Evolutionary conservation across 2,888 invertebrate species (phyloP).

Genomic region (Tridacna crocea): DNA sequence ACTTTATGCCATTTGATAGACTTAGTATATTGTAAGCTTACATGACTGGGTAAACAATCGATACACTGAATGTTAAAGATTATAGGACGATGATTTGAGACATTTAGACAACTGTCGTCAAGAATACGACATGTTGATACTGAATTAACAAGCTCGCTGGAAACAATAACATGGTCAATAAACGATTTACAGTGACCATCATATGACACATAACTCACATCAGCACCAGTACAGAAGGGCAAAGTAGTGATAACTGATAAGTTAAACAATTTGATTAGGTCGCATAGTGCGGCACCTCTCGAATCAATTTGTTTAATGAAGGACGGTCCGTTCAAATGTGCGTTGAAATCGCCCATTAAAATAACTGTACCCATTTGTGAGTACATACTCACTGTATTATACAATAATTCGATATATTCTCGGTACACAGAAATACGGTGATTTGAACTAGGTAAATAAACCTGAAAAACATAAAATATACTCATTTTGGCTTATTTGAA

Average conservation of each 20-base stretch:
- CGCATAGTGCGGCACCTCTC: not conserved
- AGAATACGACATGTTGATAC: not conserved
- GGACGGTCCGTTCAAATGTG: not conserved
- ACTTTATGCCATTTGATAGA: not conserved
- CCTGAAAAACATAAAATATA: too few species aligned
- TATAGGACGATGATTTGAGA: conserved; percentile 18
- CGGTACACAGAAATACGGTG: too few species aligned
- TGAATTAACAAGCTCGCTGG: not conserved
- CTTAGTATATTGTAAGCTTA: not conserved
- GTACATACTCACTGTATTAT: too few species aligned
- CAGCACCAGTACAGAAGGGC: conserved; percentile 14
- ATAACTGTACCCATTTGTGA: not conserved
- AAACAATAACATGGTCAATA: conserved; percentile 10
- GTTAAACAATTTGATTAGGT: not conserved
- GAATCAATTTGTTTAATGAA: conserved; percentile 3
- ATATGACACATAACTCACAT: conserved; percentile 14
- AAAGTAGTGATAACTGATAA: not conserved
- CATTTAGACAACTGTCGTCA: conserved; percentile 11
- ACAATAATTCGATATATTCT: too few species aligned
- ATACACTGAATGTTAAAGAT: not conserved
- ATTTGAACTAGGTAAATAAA: too few species aligned
- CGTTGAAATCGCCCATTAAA: conserved; percentile 22
- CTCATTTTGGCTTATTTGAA: too few species aligned
- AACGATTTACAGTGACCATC: not conserved
- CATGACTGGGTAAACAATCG: not conserved